Evolutionary conservation across 2,888 invertebrate species (phyloP).

Genomic region (Drosophila paranaensis): DNA sequence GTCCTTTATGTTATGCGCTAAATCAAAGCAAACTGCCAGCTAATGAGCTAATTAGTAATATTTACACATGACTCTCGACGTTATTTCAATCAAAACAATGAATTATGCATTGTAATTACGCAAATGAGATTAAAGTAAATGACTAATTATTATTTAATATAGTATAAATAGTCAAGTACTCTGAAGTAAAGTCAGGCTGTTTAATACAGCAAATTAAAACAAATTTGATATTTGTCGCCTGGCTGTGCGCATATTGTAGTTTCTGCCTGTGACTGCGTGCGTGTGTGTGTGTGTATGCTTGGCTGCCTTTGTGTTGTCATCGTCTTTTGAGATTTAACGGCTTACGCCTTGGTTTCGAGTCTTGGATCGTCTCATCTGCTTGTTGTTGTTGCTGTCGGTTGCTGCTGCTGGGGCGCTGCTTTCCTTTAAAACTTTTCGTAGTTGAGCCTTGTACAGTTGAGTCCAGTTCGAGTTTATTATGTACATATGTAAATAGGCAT

Average conservation of each 20-base stretch:
- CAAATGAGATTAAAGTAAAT: background rate
- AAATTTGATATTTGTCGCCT: constrained; percentile 10
- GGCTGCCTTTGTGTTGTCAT: constrained; percentile 49
- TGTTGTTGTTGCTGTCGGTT: constrained; percentile 17
- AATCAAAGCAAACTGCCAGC: background rate
- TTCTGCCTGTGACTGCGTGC: background rate
- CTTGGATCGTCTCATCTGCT: constrained; percentile 34
- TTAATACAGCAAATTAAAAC: background rate
- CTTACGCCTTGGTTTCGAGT: constrained; percentile 35
- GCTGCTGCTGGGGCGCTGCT: constrained; percentile 20
- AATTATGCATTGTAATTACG: background rate
- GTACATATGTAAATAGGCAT: constrained; percentile 61
- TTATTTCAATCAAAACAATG: background rate
- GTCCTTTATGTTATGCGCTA: constrained; percentile 24
- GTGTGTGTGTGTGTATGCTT: background rate
- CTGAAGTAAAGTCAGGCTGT: background rate
- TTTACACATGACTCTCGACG: background rate
- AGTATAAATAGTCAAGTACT: background rate
- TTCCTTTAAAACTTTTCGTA: constrained; percentile 27
- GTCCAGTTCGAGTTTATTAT: constrained; percentile 61
- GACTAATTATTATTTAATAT: background rate
- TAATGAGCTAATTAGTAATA: constrained; percentile 6
- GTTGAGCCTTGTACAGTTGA: constrained; percentile 68
- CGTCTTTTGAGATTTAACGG: constrained; percentile 61
- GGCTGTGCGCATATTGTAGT: constrained; percentile 13